Evolutionary conservation across 2,113 vertebrate genomes (phyloP), one percentile per base, ranked within the genome.

Genomic region (Crocuta crocuta): DNA sequence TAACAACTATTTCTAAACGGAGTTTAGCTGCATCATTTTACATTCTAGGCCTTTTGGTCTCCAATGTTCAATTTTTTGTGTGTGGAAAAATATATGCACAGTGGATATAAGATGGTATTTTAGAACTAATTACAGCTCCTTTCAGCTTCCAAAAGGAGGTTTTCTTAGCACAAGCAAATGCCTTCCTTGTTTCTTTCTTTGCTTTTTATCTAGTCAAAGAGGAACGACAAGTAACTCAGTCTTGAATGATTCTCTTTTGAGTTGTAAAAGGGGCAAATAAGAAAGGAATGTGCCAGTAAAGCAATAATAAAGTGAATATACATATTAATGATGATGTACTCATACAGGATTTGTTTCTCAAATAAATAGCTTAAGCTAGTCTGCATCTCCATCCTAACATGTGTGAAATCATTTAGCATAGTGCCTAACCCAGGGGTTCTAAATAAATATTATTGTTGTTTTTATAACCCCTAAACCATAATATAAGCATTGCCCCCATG

Each of bases 1-100:
- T 98, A 97, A 97, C 74, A 93, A 98, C 97, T 98, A 97, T 97
- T 93, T 98, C 95, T 97, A 98, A 98, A 98, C 50, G 93, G 73
- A 97, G 63, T 96, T 99, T 98, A 95, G 91, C 80, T 97, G 68
- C 88, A 97, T 96, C 80, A 84, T 97, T 96, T 98, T 98, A 94
- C 39, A 97, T 98, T 98, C 95, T 88, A 96, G 86, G 2, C 81
- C 98, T 35, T 96, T 98, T 94, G 10, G 7, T 97, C 89, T 95
- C 89, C 98, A 97, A 33, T 80, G 53, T 97, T 98, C 94, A 91
- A 15, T 96, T 98, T 97, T 95, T 53, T 98, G 7, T 96, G 16
- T 28, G 65, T 98, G 92, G 43, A 97, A 97, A 98, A 95, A 80
- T 93, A 97, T 33, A 50, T 79, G 63, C 65, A 95, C 35, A 81